Conservation (phyloP, 2,888 invertebrate genomes). For the Diaprepes abbreviatus region DNA sequence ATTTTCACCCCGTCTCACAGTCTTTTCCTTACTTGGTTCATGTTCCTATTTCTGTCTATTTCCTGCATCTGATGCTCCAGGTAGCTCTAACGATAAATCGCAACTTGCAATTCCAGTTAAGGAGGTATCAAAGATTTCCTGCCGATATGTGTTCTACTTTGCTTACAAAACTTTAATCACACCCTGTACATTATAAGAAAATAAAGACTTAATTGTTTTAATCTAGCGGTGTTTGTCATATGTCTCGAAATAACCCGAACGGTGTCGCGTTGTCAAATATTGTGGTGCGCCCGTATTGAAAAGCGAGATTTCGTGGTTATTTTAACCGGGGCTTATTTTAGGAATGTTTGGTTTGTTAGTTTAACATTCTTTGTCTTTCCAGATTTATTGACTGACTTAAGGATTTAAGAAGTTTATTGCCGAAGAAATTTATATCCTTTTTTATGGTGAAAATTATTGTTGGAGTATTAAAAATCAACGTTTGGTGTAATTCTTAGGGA, state of each 20-base stretch:
- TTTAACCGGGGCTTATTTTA: constrained; percentile 34
- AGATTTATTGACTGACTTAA: constrained; percentile 32
- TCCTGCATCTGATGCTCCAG: no score
- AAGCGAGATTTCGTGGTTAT: constrained; percentile 36
- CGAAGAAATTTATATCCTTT: not conserved
- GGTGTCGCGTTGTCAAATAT: constrained; percentile 17
- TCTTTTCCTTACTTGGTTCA: no score
- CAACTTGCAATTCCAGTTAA: no score
- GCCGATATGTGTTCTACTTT: no score
- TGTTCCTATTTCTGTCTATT: no score
- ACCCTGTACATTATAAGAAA: not conserved
- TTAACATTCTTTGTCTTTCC: constrained; percentile 42
- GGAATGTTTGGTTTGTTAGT: constrained; percentile 45
- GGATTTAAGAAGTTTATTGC: constrained; percentile 4
- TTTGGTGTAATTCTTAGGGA: no score
- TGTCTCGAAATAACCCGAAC: constrained; percentile 37
- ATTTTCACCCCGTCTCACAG: no score
- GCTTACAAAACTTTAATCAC: not conserved
- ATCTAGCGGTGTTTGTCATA: constrained; percentile 22
- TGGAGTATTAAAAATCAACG: no score
- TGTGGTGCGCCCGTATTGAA: constrained; percentile 27
- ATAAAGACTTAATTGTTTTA: constrained; percentile 21
- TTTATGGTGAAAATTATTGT: not conserved
- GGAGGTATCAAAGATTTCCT: no score
- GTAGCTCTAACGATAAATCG: no score